These are phyloP conservation scores for Amblyopsis rosae DNA, from an alignment of 2,113 vertebrate species.

Conservation along the genomic window DNA sequence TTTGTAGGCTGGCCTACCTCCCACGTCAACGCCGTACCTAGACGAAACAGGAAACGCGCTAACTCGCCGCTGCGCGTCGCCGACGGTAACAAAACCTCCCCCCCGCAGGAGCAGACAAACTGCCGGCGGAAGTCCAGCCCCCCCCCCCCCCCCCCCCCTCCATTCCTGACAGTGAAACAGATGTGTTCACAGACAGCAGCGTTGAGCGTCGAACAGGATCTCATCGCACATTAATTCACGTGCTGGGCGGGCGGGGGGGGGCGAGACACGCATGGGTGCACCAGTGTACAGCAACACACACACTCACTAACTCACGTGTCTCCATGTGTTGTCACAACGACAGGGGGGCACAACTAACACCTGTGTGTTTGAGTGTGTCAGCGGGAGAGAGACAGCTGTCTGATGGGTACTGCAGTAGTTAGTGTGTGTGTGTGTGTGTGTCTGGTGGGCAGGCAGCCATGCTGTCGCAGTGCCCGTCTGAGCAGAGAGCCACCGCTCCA, in stretches of 20 bases:
- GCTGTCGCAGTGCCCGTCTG: conserved; percentile 23
- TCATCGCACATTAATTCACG: too few relatives aligned
- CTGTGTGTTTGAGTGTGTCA: conserved; percentile 18
- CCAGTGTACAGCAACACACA: neutral
- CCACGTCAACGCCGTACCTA: conserved; percentile 8
- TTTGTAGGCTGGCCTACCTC: conserved; percentile 10
- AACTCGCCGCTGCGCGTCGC: conserved; percentile 14
- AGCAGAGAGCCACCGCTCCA: conserved; percentile 55
- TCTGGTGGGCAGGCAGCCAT: neutral
- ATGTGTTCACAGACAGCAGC: too few relatives aligned
- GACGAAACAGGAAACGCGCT: conserved; percentile 6
- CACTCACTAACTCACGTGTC: conserved; percentile 39
- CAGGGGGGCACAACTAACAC: conserved; percentile 3
- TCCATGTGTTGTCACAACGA: conserved; percentile 25
- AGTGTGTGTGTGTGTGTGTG: conserved; percentile 2
- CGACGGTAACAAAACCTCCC: conserved; percentile 6
- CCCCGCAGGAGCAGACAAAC: neutral
- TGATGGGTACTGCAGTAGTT: conserved; percentile 33
- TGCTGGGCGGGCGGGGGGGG: too few relatives aligned
- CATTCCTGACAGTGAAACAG: conserved; percentile 36
- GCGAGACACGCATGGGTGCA: neutral
- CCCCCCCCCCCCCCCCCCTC: neutral
- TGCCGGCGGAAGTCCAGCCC: conserved; percentile 12
- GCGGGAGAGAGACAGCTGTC: conserved; percentile 50
- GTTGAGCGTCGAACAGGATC: too few relatives aligned